Evolutionary conservation across 53 echinoderm and acorn worm species (phyloP), one percentile per base, ranked within the genome.

Genomic region (Echinometra lucunter): DNA sequence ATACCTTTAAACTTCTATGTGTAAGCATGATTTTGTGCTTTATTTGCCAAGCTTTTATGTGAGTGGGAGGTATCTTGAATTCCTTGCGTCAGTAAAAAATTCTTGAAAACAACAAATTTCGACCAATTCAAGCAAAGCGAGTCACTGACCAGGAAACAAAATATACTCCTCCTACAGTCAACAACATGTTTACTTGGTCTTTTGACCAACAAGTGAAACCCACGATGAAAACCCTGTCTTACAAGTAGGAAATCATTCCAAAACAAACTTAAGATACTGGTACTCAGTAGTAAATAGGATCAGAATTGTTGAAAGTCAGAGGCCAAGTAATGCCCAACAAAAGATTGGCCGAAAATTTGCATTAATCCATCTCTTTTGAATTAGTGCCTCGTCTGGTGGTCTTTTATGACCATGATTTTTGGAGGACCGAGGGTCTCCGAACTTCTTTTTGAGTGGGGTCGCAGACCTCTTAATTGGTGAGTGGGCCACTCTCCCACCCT

Each of bases 91-190:
- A 18, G 78, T 78, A 0, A 6, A 27, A n/a, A 28, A 37, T 28
- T 85, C 49, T 85, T 49, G 85, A 28, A 27, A 85, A 85, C 49
- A 85, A 83, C 45, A 83, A 28, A 85, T 85, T 85, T 49, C 13
- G 27, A 49, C n/a, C 25, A 4, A n/a, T 85, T 45, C 45, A 85
- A 83, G 47, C 25, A 47, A 45, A 83, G 30, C 85, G 2, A 85
- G 85, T 85, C 49, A 85, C 47, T 85, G 85, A 85, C 85, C 85
- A 49, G 85, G 45, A 85, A 85, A 85, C 85, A 85, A 47, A 45
- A 49, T 49, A 85, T 9, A 21, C 85, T 15, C 28, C 85, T n/a
- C 28, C 10, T 49, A 47, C 16, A 47, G 85, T 85, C 27, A 85
- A 85, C 85, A 85, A 85, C 27, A 3, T 85, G 85, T 85, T 85